These are phyloP conservation scores for Zaprionus lineosus DNA, from an alignment of 2,888 invertebrate genomes.

Conservation along the genomic window DNA sequence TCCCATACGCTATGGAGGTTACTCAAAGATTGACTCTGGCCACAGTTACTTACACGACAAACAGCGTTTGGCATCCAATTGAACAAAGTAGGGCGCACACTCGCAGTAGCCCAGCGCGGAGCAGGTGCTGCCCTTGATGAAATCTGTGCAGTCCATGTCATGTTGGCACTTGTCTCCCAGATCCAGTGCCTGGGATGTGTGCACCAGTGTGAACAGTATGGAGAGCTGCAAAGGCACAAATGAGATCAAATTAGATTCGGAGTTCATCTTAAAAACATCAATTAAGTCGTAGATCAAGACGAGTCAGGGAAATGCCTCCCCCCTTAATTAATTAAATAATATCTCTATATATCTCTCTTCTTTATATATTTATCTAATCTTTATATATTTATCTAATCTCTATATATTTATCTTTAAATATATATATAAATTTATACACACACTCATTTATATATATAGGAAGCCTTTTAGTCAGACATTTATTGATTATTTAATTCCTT, in stretches of 20 bases:
- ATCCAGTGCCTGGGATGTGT: constrained; percentile 56
- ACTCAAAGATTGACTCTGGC: constrained; percentile 67
- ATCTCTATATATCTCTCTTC: no score
- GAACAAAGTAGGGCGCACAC: constrained; percentile 92
- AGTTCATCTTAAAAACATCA: no score
- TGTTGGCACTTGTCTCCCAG: constrained; percentile 83
- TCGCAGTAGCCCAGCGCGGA: constrained; percentile 87
- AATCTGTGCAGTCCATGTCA: constrained; percentile 83
- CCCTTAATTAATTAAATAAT: no score
- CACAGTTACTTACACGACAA: constrained; percentile 89
- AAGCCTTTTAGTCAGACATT: no score
- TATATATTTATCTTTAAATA: no score
- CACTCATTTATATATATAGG: no score
- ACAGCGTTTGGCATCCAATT: constrained; percentile 90
- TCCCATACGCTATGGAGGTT: constrained; percentile 46
- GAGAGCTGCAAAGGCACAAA: constrained; percentile 43
- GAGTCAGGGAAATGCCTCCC: no score
- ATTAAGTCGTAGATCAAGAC: no score
- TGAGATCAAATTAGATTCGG: not conserved
- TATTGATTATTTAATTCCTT: no score
- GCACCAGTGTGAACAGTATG: constrained; percentile 48
- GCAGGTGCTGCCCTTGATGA: constrained; percentile 83
- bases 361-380: no score
- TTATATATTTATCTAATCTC: no score
- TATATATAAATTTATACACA: no score